These are phyloP conservation scores for Tetraneura akinire DNA, from an alignment of 1,140 invertebrate genomes.

Conservation along the genomic window DNA sequence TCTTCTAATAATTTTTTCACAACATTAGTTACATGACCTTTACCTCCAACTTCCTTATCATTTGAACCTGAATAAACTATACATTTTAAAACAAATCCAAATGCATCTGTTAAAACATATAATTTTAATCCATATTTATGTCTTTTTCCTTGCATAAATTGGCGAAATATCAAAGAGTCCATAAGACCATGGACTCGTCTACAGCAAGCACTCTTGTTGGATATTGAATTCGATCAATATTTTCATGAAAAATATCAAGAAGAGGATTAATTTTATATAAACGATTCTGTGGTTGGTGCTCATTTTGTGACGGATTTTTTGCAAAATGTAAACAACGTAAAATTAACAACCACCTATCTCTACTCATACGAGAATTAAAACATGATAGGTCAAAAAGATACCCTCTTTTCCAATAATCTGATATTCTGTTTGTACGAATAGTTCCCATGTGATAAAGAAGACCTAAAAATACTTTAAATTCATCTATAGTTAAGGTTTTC, in stretches of 20 bases:
- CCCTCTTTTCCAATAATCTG: conserved; percentile 58
- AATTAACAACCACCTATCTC: conserved; percentile 52
- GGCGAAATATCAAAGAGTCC: not conserved
- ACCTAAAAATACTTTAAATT: conserved; percentile 57
- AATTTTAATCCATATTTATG: conserved; percentile 26
- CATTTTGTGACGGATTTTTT: conserved; percentile 49
- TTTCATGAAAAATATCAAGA: conserved; percentile 20
- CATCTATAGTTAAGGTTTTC: conserved; percentile 54
- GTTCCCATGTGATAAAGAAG: conserved; percentile 58
- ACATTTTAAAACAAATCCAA: conserved; percentile 2
- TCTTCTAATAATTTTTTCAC: not conserved
- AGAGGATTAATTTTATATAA: conserved; percentile 19
- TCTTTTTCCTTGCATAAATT: conserved; percentile 3
- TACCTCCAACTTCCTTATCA: not conserved
- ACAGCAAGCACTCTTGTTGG: not conserved
- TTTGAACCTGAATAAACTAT: not conserved
- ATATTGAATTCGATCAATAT: conserved; percentile 17
- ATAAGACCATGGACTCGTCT: conserved; percentile 5
- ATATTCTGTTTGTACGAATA: conserved; percentile 55
- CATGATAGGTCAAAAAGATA: conserved; percentile 54
- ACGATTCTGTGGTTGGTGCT: not conserved
- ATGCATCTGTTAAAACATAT: conserved; percentile 1
- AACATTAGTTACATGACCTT: not conserved
- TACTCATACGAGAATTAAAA: conserved; percentile 56
- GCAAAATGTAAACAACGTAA: conserved; percentile 13